phyloP scores from a whole-genome alignment of 2,797 vertebrate genomes.

The Cirrhinus molitorella region DNA sequence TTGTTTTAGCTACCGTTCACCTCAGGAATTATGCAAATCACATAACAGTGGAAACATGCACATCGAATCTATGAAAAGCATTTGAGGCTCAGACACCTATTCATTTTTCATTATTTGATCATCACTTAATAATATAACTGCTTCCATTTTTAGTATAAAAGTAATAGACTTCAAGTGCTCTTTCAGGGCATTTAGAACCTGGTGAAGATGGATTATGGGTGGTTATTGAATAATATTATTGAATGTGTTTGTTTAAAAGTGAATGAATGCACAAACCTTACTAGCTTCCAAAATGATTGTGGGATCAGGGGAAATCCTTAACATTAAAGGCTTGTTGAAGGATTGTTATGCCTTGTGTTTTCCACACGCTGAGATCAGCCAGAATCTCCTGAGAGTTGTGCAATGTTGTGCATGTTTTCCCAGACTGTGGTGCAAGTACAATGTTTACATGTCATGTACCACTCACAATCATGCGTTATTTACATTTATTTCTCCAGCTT shows the following conservation, averaged over 20 bases:
- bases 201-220: background rate
- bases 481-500: conserved; percentile 61
- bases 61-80: background rate
- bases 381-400: conserved; percentile 10
- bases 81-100: background rate
- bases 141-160: background rate
- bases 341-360: conserved; percentile 1
- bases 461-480: conserved; percentile 63
- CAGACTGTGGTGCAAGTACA: conserved; percentile 1
- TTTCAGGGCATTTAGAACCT: background rate
- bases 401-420: conserved; percentile 21
- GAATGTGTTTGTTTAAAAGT: background rate
- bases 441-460: conserved; percentile 46
- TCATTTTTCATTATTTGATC: background rate
- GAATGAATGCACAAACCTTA: background rate
- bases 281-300: background rate
- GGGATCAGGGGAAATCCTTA: background rate
- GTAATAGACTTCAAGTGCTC: background rate
- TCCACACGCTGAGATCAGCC: conserved; percentile 22
- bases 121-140: background rate
- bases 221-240: background rate
- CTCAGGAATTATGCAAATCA: background rate
- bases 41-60: background rate
- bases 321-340: conserved; percentile 12
- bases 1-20: background rate